These are phyloP conservation scores for Amblyteles armatorius DNA, from an alignment of 2,888 invertebrate genomes.

Conservation along the genomic window DNA sequence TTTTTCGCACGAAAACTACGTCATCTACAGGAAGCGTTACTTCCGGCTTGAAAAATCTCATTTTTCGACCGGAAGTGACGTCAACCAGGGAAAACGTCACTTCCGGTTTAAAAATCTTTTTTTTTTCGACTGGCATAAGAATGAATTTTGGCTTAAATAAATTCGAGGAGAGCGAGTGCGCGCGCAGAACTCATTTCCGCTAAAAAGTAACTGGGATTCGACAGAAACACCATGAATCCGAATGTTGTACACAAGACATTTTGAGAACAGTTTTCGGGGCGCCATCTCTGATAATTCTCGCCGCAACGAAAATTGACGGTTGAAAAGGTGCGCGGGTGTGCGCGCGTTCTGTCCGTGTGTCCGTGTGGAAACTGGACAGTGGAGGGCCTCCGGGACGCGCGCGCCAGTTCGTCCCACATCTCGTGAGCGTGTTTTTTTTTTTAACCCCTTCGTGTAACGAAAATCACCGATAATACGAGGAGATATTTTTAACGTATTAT, in stretches of 20 bases:
- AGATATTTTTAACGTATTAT: neutral
- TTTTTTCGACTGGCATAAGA: no score
- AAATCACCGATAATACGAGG: neutral
- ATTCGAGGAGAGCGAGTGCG: no score
- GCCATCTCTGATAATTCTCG: conserved; percentile 54
- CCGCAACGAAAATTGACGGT: conserved; percentile 54
- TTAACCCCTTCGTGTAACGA: neutral
- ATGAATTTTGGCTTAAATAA: no score
- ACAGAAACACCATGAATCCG: no score
- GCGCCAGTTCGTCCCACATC: conserved; percentile 21
- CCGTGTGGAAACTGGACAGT: conserved; percentile 14
- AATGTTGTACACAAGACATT: neutral
- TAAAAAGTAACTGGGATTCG: no score
- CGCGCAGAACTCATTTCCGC: no score
- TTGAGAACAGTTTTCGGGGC: conserved; percentile 31
- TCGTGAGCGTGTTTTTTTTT: neutral
- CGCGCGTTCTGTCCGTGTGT: neutral
- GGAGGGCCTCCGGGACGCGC: conserved; percentile 17
- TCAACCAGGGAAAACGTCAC: no score
- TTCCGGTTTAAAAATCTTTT: no score
- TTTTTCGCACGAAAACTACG: no score
- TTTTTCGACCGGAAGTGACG: no score
- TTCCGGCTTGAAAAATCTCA: no score
- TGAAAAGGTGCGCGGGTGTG: conserved; percentile 4
- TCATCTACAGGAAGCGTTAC: no score